These are phyloP conservation scores for Leiothrix lutea DNA, from an alignment of 2,113 vertebrate species.

Conservation along the genomic window DNA sequence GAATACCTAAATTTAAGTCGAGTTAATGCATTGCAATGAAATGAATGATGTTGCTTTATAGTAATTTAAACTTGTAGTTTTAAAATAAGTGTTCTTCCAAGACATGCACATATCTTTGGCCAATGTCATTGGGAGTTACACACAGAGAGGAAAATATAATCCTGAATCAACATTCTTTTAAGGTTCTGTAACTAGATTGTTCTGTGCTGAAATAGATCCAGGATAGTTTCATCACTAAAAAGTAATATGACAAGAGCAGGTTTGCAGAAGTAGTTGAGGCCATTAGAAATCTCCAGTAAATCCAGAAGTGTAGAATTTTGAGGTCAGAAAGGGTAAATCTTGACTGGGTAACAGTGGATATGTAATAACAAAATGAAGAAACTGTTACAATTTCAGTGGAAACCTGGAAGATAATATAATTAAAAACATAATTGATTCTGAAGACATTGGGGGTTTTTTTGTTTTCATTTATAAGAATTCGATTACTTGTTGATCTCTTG, in stretches of 20 bases:
- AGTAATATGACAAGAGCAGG: background rate
- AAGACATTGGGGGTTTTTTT: background rate
- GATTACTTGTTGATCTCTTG: background rate
- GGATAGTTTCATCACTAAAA: background rate
- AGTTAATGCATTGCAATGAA: background rate
- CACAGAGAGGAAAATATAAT: constrained; percentile 4
- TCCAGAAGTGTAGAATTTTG: background rate
- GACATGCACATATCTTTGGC: background rate
- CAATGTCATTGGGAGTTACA: background rate
- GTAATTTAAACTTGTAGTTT: background rate
- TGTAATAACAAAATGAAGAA: background rate
- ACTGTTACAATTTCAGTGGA: background rate
- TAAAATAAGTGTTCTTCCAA: constrained; percentile 1
- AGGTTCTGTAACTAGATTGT: background rate
- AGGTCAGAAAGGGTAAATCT: background rate
- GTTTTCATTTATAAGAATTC: background rate
- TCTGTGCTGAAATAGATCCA: background rate
- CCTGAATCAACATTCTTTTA: constrained; percentile 36
- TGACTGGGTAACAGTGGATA: background rate
- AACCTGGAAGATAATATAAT: background rate
- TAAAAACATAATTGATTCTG: background rate
- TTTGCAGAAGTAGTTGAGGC: constrained; percentile 23
- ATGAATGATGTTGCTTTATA: background rate
- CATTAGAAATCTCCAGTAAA: constrained; percentile 15
- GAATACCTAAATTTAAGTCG: background rate